Evolutionary conservation across 1,140 invertebrate genomes (phyloP).

Genomic region (Heliconius nattereri): DNA sequence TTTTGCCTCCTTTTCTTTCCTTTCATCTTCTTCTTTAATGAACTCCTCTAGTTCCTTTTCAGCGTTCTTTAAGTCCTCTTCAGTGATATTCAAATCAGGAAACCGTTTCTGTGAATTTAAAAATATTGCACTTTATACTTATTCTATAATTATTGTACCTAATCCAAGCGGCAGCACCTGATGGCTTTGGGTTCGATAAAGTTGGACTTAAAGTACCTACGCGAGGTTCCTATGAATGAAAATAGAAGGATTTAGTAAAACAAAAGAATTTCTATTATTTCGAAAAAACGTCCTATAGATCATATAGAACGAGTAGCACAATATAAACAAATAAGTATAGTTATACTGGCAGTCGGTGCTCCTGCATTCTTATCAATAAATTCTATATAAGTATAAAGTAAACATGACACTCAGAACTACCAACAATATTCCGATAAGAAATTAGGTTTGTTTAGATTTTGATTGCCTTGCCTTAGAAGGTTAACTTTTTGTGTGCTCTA

Average conservation of each 20-base stretch:
- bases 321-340: not conserved
- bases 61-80: constrained; percentile 66
- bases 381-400: not conserved
- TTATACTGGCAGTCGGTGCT: not conserved
- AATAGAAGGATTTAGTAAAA: too few relatives aligned
- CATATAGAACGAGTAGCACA: not conserved
- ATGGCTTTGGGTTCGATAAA: too few relatives aligned
- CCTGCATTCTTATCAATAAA: not conserved
- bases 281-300: too few relatives aligned
- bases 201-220: too few relatives aligned
- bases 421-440: not conserved
- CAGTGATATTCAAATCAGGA: constrained; percentile 68
- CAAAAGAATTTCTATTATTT: too few relatives aligned
- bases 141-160: too few relatives aligned
- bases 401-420: not conserved
- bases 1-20: constrained; percentile 31
- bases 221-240: too few relatives aligned
- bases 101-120: constrained; percentile 60
- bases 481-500: too few relatives aligned
- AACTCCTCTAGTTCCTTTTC: constrained; percentile 69
- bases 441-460: not conserved
- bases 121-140: too few relatives aligned
- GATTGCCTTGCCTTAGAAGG: not conserved
- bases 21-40: constrained; percentile 52
- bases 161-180: too few relatives aligned